These are phyloP conservation scores for Agriopis leucophaearia DNA, from an alignment of 2,888 invertebrate species.

Conservation along the genomic window DNA sequence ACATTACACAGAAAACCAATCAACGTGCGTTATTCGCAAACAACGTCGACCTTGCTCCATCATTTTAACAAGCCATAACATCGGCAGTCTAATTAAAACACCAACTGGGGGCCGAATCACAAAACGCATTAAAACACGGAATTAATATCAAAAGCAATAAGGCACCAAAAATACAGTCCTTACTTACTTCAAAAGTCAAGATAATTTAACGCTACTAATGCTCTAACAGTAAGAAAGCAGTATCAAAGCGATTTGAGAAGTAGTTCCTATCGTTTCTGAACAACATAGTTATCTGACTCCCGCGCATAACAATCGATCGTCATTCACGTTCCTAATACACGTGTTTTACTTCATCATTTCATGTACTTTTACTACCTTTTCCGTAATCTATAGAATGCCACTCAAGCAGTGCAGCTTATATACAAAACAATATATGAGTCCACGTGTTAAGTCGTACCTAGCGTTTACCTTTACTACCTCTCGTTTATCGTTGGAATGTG, in stretches of 20 bases:
- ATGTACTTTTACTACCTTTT: slow-evolving; percentile 36
- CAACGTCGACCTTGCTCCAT: slow-evolving; percentile 15
- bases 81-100: slow-evolving; percentile 20
- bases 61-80: slow-evolving; percentile 17
- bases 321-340: slow-evolving; percentile 57
- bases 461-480: not conserved
- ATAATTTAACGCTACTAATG: slow-evolving; percentile 45
- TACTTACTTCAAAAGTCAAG: slow-evolving; percentile 32
- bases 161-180: slow-evolving; percentile 48
- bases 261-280: slow-evolving; percentile 43
- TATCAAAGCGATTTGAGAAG: slow-evolving; percentile 37
- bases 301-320: slow-evolving; percentile 37
- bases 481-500: slow-evolving; percentile 2
- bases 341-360: slow-evolving; percentile 51
- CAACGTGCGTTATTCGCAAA: slow-evolving; percentile 9
- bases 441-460: slow-evolving; percentile 6
- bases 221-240: slow-evolving; percentile 1
- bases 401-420: not conserved
- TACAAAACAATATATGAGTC: not conserved
- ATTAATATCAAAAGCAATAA: slow-evolving; percentile 36
- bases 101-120: slow-evolving; percentile 7
- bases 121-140: slow-evolving; percentile 11
- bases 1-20: not conserved
- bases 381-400: slow-evolving; percentile 20
- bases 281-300: slow-evolving; percentile 43